Conservation (phyloP, 2,113 vertebrate species). For the Pyrgilauda ruficollis region DNA sequence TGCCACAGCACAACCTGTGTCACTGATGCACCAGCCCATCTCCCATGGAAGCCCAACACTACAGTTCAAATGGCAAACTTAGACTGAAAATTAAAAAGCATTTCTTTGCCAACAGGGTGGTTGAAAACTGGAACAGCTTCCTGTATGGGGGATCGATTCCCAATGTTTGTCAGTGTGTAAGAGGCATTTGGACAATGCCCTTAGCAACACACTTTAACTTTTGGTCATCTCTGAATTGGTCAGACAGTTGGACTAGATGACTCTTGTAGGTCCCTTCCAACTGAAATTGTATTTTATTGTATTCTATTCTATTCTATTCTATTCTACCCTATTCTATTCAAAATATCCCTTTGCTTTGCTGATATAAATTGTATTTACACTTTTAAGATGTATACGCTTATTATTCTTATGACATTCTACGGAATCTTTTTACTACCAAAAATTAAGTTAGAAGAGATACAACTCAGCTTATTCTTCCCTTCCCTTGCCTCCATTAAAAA, state of each 20-base stretch:
- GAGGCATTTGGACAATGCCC: neutral
- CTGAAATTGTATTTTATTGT: neutral
- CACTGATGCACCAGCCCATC: neutral
- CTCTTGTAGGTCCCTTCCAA: neutral
- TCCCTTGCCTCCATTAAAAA: neutral
- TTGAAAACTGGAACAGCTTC: neutral
- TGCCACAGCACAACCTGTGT: neutral
- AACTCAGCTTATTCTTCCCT: neutral
- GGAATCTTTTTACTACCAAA: constrained; percentile 14
- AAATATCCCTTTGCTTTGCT: neutral
- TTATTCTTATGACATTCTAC: constrained; percentile 48
- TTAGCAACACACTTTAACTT: neutral
- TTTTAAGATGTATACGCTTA: neutral
- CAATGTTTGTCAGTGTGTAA: neutral
- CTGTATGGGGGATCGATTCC: too few relatives aligned
- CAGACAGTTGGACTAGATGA: neutral
- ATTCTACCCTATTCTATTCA: neutral
- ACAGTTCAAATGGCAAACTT: neutral
- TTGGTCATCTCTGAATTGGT: neutral
- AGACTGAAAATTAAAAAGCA: neutral
- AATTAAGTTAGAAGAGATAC: neutral
- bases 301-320: neutral
- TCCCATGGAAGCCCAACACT: neutral
- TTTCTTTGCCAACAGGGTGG: neutral
- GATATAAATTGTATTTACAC: neutral